Evolutionary conservation across 2,888 invertebrate genomes (phyloP).

Genomic region (Syrphus vitripennis): DNA sequence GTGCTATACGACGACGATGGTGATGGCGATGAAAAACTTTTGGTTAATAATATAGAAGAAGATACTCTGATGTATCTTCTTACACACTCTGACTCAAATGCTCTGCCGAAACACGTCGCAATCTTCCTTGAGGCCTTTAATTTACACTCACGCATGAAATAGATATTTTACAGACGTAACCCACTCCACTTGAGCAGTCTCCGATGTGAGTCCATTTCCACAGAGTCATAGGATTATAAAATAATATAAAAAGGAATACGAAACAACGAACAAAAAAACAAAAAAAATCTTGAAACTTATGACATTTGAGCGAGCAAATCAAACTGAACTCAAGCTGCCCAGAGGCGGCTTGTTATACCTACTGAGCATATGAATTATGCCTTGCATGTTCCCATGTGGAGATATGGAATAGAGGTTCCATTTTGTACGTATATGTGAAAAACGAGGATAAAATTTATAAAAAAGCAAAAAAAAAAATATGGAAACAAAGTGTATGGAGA

Average conservation of each 20-base stretch:
- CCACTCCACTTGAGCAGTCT: not conserved
- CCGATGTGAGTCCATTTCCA: slow-evolving; percentile 7
- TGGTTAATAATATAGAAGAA: slow-evolving; percentile 40
- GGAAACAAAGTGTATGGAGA: slow-evolving; percentile 44
- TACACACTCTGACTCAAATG: not conserved
- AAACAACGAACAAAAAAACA: too few relatives aligned
- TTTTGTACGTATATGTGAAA: slow-evolving; percentile 54
- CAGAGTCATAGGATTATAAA: slow-evolving; percentile 5
- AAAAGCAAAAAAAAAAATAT: slow-evolving; percentile 7
- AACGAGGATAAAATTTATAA: slow-evolving; percentile 43
- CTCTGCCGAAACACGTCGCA: slow-evolving; percentile 31
- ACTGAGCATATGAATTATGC: not conserved
- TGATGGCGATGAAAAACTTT: slow-evolving; percentile 17
- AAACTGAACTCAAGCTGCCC: slow-evolving; percentile 54
- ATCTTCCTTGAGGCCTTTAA: slow-evolving; percentile 40
- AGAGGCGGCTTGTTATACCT: slow-evolving; percentile 46
- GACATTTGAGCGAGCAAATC: slow-evolving; percentile 47
- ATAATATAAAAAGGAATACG: not conserved
- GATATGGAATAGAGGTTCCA: not conserved
- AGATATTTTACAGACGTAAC: slow-evolving; percentile 59
- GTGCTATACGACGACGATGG: not conserved
- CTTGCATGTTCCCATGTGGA: slow-evolving; percentile 37
- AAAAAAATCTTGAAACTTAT: slow-evolving; percentile 14
- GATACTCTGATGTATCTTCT: slow-evolving; percentile 38
- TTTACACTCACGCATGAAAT: slow-evolving; percentile 70